phyloP scores from a whole-genome alignment of 2,888 invertebrate species.

The Gymnocheta viridis region DNA sequence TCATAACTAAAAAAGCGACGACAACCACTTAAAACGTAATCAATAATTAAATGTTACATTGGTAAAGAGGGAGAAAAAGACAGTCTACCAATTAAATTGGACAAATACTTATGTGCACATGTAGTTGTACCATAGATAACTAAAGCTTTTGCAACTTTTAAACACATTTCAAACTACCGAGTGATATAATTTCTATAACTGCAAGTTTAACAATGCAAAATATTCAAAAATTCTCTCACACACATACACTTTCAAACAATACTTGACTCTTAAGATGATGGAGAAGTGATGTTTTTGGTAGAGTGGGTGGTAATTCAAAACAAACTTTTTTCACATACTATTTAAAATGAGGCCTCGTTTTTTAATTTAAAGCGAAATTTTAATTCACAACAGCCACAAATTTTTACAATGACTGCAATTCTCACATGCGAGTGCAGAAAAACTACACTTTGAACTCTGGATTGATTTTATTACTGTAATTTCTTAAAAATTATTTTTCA shows the following conservation, averaged over 20 bases:
- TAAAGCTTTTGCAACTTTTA: constrained; percentile 5
- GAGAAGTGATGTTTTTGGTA: constrained; percentile 1
- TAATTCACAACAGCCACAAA: constrained; percentile 42
- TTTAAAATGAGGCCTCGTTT: constrained; percentile 61
- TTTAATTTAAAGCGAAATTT: constrained; percentile 48
- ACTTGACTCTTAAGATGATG: constrained; percentile 5
- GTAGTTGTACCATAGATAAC: constrained; percentile 14
- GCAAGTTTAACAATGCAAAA: constrained; percentile 17
- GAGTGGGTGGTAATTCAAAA: constrained; percentile 61
- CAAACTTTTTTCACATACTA: constrained; percentile 24
- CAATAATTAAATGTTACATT: constrained; percentile 16
- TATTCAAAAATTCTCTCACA: constrained; percentile 42
- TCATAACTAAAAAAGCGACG: neutral
- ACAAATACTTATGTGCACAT: neutral
- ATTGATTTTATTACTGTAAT: constrained; percentile 20
- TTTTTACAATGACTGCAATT: neutral
- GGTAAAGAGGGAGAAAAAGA: neutral
- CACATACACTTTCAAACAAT: constrained; percentile 9
- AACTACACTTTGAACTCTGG: constrained; percentile 21
- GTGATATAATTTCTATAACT: neutral
- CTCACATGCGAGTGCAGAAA: neutral
- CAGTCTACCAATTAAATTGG: constrained; percentile 5
- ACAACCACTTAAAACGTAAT: constrained; percentile 14
- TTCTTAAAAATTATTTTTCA: neutral
- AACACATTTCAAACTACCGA: neutral